Evolutionary conservation across 2,113 vertebrate species (phyloP), one percentile per base, ranked within the genome.

Genomic region (Gadus chalcogrammus): DNA sequence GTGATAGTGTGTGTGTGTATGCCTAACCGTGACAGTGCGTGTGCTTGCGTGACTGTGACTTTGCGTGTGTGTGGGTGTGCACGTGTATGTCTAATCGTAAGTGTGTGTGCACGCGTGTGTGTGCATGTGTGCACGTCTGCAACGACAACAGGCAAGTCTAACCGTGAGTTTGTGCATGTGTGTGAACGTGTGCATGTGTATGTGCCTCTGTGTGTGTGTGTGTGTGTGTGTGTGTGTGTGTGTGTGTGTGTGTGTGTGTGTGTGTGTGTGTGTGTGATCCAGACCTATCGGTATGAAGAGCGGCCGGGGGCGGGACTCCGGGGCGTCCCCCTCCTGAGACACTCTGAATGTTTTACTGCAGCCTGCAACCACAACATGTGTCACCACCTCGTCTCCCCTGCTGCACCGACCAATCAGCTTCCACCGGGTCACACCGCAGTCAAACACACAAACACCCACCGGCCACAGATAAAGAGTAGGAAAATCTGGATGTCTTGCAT

Each of bases 221-320:
- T 76, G 3, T 67, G 58, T 75, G 72, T 80, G 76, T 78, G 68
- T 70, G 87, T 85, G 66, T 61, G 55, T 62, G 4, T 13, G 12
- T 12, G 8, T 13, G 12, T 48, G 12, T 48, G 42, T 48, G 42
- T 48, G 42, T 48, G 12, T 48, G 42, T 48, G 42, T 13, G 12
- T 48, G 42, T 2, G 12, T 48, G 12, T 48, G 59, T 24, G 18
- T 59, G 56, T 6, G 15, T 17, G 68, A 58, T 72, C 88, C 93
- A 80, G 86, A 98, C 97, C 95, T 72, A 97, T 91, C 73, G 93
- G 93, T 76, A 99, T 92, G 89, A 98, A 96, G 78, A 93, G 82
- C 12, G 90, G 90, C 65, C 84, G 86, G 42, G 94, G 82, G 73
- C 78, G 88, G 59, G 85, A 73, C 75, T 53, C 31, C 18, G 77